Percentiles rank a stretch among this genome's conserved stretches.
Evolutionary conservation across 2,797 vertebrate species (phyloP).

Genomic region (Silurus aristotelis): DNA sequence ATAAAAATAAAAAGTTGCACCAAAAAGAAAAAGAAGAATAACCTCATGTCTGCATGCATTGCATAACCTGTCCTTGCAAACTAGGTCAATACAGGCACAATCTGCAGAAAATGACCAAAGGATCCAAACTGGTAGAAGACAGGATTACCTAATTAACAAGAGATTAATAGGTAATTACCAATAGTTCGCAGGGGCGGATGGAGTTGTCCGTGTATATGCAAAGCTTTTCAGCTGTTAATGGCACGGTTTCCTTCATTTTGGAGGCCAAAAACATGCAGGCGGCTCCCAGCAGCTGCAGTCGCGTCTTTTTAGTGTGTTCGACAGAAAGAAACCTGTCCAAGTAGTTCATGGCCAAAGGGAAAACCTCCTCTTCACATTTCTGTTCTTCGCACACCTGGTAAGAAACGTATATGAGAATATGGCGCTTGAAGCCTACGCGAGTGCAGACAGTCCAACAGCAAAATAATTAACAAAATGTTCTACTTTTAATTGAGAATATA

Average conservation of each 20-base stretch:
- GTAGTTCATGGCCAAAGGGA: slow-evolving; percentile 98
- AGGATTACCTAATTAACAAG: background rate
- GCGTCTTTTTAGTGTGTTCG: slow-evolving; percentile 88
- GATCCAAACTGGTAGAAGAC: background rate
- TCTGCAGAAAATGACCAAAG: background rate
- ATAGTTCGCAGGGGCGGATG: slow-evolving; percentile 87
- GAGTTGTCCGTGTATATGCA: slow-evolving; percentile 99
- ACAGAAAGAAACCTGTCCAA: slow-evolving; percentile 97
- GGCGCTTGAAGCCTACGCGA: slow-evolving; percentile 31
- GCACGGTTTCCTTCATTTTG: slow-evolving; percentile 98
- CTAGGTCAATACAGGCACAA: background rate
- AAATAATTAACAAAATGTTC: background rate
- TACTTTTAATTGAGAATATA: background rate
- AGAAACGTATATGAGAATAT: slow-evolving; percentile 30
- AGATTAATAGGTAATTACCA: slow-evolving; percentile 76
- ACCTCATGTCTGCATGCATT: slow-evolving; percentile 10
- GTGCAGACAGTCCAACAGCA: background rate
- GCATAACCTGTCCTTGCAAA: background rate
- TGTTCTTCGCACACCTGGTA: slow-evolving; percentile 95
- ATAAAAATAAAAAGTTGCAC: background rate
- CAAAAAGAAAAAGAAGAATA: background rate
- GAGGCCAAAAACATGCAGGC: slow-evolving; percentile 98
- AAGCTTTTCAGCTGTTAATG: slow-evolving; percentile 93
- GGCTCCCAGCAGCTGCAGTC: slow-evolving; percentile 93
- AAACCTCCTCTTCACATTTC: slow-evolving; percentile 98